These are phyloP conservation scores for Palythoa grandiflora DNA, from an alignment of 92 coral and sea anemone species.

Conservation along the genomic window DNA sequence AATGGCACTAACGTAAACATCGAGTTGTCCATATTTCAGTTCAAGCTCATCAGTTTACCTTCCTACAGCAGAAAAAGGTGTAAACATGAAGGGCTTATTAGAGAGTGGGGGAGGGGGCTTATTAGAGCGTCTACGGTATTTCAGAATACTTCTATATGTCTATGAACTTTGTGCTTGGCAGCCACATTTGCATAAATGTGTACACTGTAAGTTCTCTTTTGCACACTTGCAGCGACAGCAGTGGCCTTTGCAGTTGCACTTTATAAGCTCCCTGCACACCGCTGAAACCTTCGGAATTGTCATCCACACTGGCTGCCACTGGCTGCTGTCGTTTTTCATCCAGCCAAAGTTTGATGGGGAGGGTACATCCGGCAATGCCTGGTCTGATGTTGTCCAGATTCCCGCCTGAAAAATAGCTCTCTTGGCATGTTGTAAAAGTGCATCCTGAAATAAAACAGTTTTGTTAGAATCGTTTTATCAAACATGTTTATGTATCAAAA, in stretches of 20 bases:
- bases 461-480: not conserved
- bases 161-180: not conserved
- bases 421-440: not conserved
- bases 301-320: not conserved
- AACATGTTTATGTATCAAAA: not conserved
- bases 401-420: not conserved
- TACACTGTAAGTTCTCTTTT: not conserved
- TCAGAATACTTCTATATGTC: not conserved
- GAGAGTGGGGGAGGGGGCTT: not conserved
- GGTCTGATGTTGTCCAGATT: not conserved
- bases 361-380: not conserved
- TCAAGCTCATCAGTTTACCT: not conserved
- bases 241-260: constrained; percentile 2
- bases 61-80: not conserved
- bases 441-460: not conserved
- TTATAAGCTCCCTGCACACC: not conserved
- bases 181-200: not conserved
- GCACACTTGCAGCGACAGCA: not conserved
- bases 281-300: not conserved
- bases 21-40: not conserved
- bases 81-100: not conserved
- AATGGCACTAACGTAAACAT: not conserved
- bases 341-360: not conserved
- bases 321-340: not conserved
- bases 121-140: not conserved